Percentiles rank a stretch among this genome's conserved stretches.
phyloP scores from a whole-genome alignment of 2,113 vertebrate species.

The Oxyura jamaicensis region DNA sequence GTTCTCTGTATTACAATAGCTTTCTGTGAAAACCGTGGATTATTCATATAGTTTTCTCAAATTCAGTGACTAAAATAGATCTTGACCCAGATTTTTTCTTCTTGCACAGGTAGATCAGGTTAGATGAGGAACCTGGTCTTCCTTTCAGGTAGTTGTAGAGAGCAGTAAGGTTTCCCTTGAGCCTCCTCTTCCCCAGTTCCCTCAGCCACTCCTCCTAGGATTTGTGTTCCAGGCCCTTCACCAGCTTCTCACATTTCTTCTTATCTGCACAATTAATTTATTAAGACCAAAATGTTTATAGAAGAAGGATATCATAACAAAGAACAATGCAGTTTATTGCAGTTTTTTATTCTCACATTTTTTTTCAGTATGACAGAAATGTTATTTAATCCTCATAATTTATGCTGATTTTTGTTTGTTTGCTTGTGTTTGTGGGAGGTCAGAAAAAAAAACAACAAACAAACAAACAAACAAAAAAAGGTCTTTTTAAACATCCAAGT shows the following conservation, averaged over 20 bases:
- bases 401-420: not conserved
- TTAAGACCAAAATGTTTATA: not conserved
- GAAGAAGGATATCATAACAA: not conserved
- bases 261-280: not conserved
- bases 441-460: not conserved
- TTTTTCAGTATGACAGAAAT: not conserved
- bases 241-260: not conserved
- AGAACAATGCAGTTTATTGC: not conserved
- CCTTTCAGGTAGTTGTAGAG: too few relatives aligned
- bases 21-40: not conserved
- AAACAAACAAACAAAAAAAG: not conserved
- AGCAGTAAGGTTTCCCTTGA: too few relatives aligned
- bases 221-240: too few relatives aligned
- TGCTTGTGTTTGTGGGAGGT: not conserved
- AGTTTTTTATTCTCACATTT: not conserved
- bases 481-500: not conserved
- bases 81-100: not conserved
- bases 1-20: not conserved
- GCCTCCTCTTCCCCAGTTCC: too few relatives aligned
- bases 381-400: not conserved
- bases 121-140: too few relatives aligned
- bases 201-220: too few relatives aligned
- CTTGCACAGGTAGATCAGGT: not conserved
- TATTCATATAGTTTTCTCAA: not conserved
- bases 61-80: not conserved